A percentile compares a stretch with the other conserved stretches of the same genome.
phyloP scores from a whole-genome alignment of 2,797 vertebrate genomes.

The Falco berigora region DNA sequence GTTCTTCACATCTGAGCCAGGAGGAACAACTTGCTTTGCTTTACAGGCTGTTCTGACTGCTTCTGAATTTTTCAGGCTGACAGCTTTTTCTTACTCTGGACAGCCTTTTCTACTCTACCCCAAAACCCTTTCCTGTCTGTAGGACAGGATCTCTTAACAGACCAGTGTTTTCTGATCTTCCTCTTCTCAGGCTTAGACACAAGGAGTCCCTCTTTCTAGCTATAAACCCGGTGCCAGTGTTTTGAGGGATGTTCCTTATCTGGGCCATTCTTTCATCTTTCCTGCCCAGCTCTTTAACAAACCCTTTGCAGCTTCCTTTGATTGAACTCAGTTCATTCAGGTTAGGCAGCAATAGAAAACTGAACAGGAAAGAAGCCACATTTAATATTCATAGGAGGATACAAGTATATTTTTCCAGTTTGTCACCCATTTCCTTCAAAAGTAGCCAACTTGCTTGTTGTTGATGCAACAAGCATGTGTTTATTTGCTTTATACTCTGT shows the following conservation, averaged over 20 bases:
- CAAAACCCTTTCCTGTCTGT: background rate
- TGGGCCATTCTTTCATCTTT: slow-evolving; percentile 29
- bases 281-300: slow-evolving; percentile 12
- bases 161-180: slow-evolving; percentile 3
- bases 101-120: background rate
- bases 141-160: background rate
- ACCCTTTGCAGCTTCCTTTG: slow-evolving; percentile 14
- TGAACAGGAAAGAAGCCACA: background rate
- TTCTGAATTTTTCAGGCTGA: background rate
- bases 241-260: slow-evolving; percentile 39
- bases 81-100: background rate
- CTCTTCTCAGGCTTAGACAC: background rate
- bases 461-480: background rate
- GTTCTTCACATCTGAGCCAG: background rate
- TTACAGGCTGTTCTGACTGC: background rate
- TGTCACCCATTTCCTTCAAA: background rate
- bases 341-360: slow-evolving; percentile 1
- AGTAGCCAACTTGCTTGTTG: background rate
- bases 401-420: slow-evolving; percentile 3
- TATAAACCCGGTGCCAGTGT: background rate
- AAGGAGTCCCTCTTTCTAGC: background rate
- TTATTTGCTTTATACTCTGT: background rate
- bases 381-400: slow-evolving; percentile 21
- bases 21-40: background rate
- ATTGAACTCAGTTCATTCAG: slow-evolving; percentile 4